Conservation (phyloP, 2,888 invertebrate genomes). For the Subacronicta megacephala region DNA sequence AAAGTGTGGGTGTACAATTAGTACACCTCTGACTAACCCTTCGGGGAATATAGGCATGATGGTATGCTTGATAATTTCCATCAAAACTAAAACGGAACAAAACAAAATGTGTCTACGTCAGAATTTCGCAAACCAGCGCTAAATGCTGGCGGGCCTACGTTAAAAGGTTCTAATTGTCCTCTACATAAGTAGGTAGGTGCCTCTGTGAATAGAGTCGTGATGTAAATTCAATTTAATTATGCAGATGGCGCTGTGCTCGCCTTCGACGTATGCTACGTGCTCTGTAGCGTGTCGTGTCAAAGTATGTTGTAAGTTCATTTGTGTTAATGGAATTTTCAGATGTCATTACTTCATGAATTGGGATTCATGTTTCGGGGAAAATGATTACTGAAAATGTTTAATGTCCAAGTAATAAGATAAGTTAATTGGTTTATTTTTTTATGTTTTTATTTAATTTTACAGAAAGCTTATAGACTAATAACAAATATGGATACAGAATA, state of each 20-base stretch:
- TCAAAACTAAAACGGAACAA: not conserved
- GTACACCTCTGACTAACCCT: too few relatives aligned
- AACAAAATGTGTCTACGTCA: constrained; percentile 17
- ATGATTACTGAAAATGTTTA: not conserved
- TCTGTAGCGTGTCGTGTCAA: constrained; percentile 27
- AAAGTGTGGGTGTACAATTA: too few relatives aligned
- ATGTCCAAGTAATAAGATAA: too few relatives aligned
- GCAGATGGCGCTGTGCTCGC: constrained; percentile 54
- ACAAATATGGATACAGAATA: too few relatives aligned
- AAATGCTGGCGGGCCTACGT: constrained; percentile 44
- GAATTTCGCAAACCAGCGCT: constrained; percentile 31
- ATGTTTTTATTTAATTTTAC: too few relatives aligned
- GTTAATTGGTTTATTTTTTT: too few relatives aligned
- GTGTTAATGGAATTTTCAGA: constrained; percentile 42
- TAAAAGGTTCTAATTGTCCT: constrained; percentile 56
- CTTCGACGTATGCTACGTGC: constrained; percentile 28
- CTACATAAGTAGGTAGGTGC: constrained; percentile 48
- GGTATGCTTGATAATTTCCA: too few relatives aligned
- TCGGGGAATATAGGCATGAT: too few relatives aligned
- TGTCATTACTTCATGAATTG: constrained; percentile 37
- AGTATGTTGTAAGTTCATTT: constrained; percentile 37
- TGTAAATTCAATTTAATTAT: constrained; percentile 71
- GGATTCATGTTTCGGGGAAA: constrained; percentile 15
- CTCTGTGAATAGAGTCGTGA: constrained; percentile 53
- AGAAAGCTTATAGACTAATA: too few relatives aligned